A percentile compares a stretch with the other conserved stretches of the same genome.
phyloP scores from a whole-genome alignment of 2,113 vertebrate species.

The Oreochromis spilurus region DNA sequence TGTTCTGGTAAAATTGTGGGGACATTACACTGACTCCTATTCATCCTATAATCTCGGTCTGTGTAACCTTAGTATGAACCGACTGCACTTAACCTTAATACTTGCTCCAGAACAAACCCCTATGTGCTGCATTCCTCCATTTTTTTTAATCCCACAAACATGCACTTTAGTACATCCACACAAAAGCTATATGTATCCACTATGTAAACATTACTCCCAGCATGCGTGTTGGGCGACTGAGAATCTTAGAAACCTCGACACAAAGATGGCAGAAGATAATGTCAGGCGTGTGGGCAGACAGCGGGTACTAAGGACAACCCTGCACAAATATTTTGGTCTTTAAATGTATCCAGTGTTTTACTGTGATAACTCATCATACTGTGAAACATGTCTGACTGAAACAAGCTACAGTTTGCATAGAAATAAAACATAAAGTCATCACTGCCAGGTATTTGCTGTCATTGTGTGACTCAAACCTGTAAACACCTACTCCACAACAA shows the following conservation, averaged over 20 bases:
- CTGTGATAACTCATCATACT: not conserved
- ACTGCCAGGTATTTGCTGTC: not conserved
- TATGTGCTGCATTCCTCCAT: not conserved
- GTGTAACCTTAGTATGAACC: constrained; percentile 10
- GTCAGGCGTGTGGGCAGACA: not conserved
- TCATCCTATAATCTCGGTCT: constrained; percentile 2
- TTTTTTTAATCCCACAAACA: not conserved
- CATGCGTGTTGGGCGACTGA: not conserved
- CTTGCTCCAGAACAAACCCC: not conserved
- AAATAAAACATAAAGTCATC: not conserved
- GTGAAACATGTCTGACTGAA: not conserved
- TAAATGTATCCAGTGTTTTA: not conserved
- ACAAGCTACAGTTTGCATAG: not conserved
- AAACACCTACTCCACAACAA: not conserved
- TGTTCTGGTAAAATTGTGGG: not conserved
- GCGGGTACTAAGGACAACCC: not conserved
- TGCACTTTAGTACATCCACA: not conserved
- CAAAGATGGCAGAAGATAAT: not conserved
- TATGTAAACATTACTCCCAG: not conserved
- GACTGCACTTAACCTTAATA: not conserved
- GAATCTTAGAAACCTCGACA: not conserved
- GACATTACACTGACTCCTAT: not conserved
- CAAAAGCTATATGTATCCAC: not conserved
- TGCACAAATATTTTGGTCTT: not conserved
- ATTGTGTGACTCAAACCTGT: not conserved